Base-by-base conservation (phyloP, 2,888 invertebrate species). In the Cordilura impudica region DNA sequence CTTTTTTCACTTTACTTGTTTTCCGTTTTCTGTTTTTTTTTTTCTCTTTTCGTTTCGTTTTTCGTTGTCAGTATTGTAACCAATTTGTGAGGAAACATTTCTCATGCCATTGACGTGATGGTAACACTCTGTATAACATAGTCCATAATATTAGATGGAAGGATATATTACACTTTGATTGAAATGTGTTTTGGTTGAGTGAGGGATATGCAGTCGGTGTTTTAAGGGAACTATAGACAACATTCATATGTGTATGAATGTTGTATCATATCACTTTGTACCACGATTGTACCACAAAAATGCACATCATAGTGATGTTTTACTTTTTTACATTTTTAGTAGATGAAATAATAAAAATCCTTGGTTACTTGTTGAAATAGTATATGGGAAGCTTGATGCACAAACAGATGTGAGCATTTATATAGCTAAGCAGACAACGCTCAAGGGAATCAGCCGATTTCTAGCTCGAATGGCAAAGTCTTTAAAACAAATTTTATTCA, bases 161-260 rank as follows among this genome's bases (percentile, higher is more conserved):
- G 79, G 79, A 79, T 72, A 63, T 63, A 79, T 79, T 75, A 79
- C 79, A 79, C 56, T 71, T 79, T 79, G 79, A 79, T 79, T 75
- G 79, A 79, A 79, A 75, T 69, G 54, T 76, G 66, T 45, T 66
- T 60, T 58, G 69, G 75, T 53, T 39, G 45, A 29, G 35, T 58
- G 18, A 29, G 19, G 43, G 53, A 58, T 45, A 66, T 65, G 29
- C 45, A 69, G 39, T 63, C 39, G 21, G 18, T 67, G 10, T 69
- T 43, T 8, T 23, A 60, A 35, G 2, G 56, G 10, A 35, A 51
- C 63, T 54, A 47, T 4, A 14, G 39, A 31, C 56, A 8, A 47
- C 53, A 49, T 67, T 61, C 2, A 47, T 5, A 35, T 69, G 19
- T 21, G 5, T n/a, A 58, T 21, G 4, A 65, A 19, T 47, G 54